A percentile compares a stretch with the other conserved stretches of the same genome.
These are phyloP conservation scores for Beaufortia kweichowensis DNA, from an alignment of 2,113 vertebrate genomes.

Conservation along the genomic window DNA sequence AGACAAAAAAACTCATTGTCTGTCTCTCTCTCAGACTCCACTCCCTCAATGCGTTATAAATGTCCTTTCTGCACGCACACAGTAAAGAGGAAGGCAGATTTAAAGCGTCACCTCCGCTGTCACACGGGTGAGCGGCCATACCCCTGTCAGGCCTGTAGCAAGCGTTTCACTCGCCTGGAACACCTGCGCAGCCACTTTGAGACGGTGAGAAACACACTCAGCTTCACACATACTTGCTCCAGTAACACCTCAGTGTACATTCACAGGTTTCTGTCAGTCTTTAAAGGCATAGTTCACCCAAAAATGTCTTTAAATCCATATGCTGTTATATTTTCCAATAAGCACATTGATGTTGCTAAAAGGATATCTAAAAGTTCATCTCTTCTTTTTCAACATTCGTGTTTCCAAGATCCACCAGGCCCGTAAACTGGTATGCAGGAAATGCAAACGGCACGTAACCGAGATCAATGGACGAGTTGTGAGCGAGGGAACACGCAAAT, in stretches of 20 bases:
- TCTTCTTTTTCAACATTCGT: background rate
- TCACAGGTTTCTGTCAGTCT: background rate
- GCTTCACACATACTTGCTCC: background rate
- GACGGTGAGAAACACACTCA: slow-evolving; percentile 77
- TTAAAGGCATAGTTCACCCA: too few relatives aligned
- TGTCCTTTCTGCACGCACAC: slow-evolving; percentile 96
- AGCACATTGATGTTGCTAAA: too few relatives aligned
- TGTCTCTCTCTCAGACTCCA: slow-evolving; percentile 77
- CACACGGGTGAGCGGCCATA: slow-evolving; percentile 95
- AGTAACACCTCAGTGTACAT: background rate
- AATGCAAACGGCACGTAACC: slow-evolving; percentile 91
- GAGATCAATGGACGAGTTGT: slow-evolving; percentile 93
- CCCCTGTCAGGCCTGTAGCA: slow-evolving; percentile 94
- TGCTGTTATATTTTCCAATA: too few relatives aligned
- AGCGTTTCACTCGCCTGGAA: slow-evolving; percentile 93
- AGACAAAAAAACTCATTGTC: background rate
- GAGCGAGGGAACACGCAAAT: slow-evolving; percentile 88
- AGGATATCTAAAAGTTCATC: background rate
- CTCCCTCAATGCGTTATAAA: slow-evolving; percentile 91
- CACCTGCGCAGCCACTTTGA: slow-evolving; percentile 96
- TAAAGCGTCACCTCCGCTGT: slow-evolving; percentile 95
- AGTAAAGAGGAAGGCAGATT: slow-evolving; percentile 95
- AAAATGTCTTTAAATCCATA: too few relatives aligned
- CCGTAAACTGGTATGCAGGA: slow-evolving; percentile 93
- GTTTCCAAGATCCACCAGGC: slow-evolving; percentile 92